Percentiles rank a stretch among this genome's conserved stretches.
phyloP scores from a whole-genome alignment of 2,888 invertebrate genomes.

The Drosophila acutilabella region DNA sequence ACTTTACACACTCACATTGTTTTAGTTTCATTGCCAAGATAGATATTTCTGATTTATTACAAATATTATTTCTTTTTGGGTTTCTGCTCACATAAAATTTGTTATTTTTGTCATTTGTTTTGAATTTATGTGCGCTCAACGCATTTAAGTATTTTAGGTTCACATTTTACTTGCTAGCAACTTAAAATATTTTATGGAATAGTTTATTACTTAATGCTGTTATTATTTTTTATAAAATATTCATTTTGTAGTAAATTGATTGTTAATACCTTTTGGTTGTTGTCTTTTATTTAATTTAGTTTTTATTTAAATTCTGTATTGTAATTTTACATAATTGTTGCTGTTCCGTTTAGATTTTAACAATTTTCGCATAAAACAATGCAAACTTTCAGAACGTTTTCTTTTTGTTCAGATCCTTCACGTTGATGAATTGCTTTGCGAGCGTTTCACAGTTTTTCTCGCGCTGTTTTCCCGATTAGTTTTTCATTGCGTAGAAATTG shows the following conservation, averaged over 20 bases:
- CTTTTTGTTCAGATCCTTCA: slow-evolving; percentile 19
- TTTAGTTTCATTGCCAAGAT: slow-evolving; percentile 29
- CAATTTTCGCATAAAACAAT: background rate
- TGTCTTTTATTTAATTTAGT: background rate
- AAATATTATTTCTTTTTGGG: slow-evolving; percentile 8
- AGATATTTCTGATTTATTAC: slow-evolving; percentile 45
- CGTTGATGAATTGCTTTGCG: slow-evolving; percentile 12
- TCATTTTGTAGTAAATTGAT: background rate
- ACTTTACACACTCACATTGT: slow-evolving; percentile 25
- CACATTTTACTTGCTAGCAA: too few relatives aligned
- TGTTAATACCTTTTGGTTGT: background rate
- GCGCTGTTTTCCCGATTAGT: slow-evolving; percentile 25
- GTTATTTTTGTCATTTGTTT: slow-evolving; percentile 14
- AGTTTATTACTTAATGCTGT: background rate
- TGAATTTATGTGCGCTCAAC: slow-evolving; percentile 15
- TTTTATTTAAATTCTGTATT: background rate
- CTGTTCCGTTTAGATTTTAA: background rate
- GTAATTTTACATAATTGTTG: background rate
- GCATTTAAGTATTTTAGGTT: slow-evolving; percentile 2
- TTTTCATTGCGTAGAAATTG: slow-evolving; percentile 30
- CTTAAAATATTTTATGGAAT: background rate
- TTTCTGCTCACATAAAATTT: slow-evolving; percentile 20
- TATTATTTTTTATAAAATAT: background rate
- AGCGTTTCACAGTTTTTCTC: slow-evolving; percentile 26
- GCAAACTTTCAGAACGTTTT: slow-evolving; percentile 14